phyloP scores from a whole-genome alignment of 2,797 vertebrate genomes.

The Urophycis tenuis region DNA sequence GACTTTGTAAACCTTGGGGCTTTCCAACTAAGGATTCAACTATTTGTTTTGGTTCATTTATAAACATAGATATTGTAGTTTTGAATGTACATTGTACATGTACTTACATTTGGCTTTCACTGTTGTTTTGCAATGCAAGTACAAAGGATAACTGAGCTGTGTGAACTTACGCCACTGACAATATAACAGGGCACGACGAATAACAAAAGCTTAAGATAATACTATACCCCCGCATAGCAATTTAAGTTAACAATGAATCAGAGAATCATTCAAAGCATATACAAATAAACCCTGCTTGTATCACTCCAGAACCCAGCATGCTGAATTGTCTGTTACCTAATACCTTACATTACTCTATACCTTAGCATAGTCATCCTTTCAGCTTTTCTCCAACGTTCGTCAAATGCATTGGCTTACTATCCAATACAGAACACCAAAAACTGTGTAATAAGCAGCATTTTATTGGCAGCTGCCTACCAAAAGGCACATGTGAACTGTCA shows the following conservation, averaged over 20 bases:
- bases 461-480: constrained; percentile 2
- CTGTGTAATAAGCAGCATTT: constrained; percentile 1
- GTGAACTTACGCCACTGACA: constrained; percentile 4
- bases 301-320: background rate
- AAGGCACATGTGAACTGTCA: background rate
- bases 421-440: constrained; percentile 1
- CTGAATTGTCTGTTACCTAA: background rate
- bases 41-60: background rate
- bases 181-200: background rate
- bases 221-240: background rate
- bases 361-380: background rate
- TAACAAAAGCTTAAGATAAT: constrained; percentile 6
- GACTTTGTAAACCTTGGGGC: background rate
- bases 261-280: background rate
- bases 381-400: background rate
- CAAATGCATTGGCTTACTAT: background rate
- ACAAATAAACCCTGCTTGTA: background rate
- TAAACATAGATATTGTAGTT: background rate
- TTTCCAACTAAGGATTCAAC: background rate
- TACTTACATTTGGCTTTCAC: background rate
- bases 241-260: background rate
- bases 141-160: background rate
- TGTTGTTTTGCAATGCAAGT: background rate
- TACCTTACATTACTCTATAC: background rate
- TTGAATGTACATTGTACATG: no score